Evolutionary conservation across 2,113 vertebrate genomes (phyloP), one percentile per base, ranked within the genome.

Genomic region (Hydropotes inermis): DNA sequence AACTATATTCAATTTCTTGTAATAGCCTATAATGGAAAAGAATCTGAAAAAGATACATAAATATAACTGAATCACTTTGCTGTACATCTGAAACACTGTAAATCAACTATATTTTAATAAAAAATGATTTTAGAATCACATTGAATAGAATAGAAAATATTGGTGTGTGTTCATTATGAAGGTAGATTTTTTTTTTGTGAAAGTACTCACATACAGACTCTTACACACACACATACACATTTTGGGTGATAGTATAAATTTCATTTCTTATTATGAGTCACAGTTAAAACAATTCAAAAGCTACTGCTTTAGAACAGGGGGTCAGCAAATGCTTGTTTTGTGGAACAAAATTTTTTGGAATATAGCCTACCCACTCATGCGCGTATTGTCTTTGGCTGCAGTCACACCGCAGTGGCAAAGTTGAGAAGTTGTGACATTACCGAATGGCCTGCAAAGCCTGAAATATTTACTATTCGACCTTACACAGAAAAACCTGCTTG

Each of bases 71-170:
- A 82, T 36, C 33, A 14, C 19, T 82, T 82, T 54, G 52, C 33
- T 82, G 11, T n/a, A 82, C 6, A 54, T n/a, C 50, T 82, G 50
- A 54, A 82, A 54, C 33, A 15, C 19, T 82, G 33, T 54, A 54
- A n/a, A 82, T 52, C 17, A 82, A 54, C 12, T 54, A 17, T 81
- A 82, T 82, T 54, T 23, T n/a, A 36, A n/a, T 82, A 54, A 36
- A 82, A 82, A 82, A 36, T 82, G 78, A 64, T 95, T 86, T 83
- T 55, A 93, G 78, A 91, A 70, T 97, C 27, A 39, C 90, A 70
- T 14, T 76, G 60, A n/a, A 58, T 12, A 89, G 74, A 92, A 58
- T 12, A 93, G 55, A 92, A 91, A 81, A 91, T 78, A 67, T 30
- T 70, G 30, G 23, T 16, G 1, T 6, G 45, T 13, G 54, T 30